Base-by-base conservation (phyloP, 35 echinoderm and acorn worm genomes). In the Lytechinus pictus region DNA sequence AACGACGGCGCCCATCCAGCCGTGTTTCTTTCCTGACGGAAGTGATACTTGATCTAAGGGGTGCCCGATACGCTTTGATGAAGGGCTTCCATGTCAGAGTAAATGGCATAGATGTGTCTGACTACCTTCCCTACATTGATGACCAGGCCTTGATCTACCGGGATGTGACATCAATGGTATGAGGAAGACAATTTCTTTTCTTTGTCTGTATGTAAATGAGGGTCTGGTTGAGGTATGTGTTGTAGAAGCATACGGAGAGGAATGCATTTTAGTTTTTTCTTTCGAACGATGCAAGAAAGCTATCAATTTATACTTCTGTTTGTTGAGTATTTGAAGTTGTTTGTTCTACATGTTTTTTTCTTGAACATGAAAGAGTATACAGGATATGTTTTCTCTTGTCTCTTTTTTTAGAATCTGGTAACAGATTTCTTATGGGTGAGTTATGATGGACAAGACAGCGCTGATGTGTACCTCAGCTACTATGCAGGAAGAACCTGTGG, bases 401-500 rank as follows among this genome's bases (percentile, higher is more conserved):
- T 90, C 13, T 90, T 33, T 90, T 90, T 90, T 5, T 54, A 99
- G 98, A 86, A 71, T 7, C 27, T 99, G 91, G 53, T 60, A 56
- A 96, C 98, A 87, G 86, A 94, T 33, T 97, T 99, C 53, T 94
- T 99, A 0, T 52, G 91, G 86, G 95, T 99, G 29, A 90, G 88
- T 9, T 90, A 90, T 54, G 88, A 90, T 90, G 88, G 88, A 29
- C 10, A 54, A 21, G 11, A 54, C 88, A 90, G 28, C 44, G 88
- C 88, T 54, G 28, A 90, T 54, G 52, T 90, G 29, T 90, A 90
- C 88, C 88, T 90, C 29, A 28, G 88, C 88, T 54, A 93, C 27
- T 96, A 88, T 21, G 94, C 86, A 86, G 96, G 96, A 79, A 89
- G 89, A 24, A 96, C 95, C 8, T 97, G 98, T 89, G 98, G 98